Conservation (phyloP, 2,797 vertebrate genomes). For the Discoglossus pictus region DNA sequence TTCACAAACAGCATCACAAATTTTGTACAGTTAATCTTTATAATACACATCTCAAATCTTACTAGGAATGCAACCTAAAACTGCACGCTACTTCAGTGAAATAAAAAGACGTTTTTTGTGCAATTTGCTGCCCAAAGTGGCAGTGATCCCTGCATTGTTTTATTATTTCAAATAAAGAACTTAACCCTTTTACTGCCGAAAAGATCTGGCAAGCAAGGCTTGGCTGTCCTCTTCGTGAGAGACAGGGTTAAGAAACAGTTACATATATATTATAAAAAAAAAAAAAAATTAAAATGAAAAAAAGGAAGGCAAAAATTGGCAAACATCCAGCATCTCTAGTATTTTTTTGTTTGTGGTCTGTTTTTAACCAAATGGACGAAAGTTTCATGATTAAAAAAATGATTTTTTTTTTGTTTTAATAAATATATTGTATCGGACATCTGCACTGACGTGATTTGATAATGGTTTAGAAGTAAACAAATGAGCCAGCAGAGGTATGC, state of each 20-base stretch:
- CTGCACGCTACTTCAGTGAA: slow-evolving; percentile 64
- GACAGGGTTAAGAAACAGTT: slow-evolving; percentile 61
- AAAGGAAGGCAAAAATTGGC: slow-evolving; percentile 73
- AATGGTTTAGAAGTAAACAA: slow-evolving; percentile 66
- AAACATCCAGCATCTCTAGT: slow-evolving; percentile 73
- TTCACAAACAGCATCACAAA: slow-evolving; percentile 63
- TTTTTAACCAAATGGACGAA: slow-evolving; percentile 62
- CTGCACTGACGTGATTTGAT: slow-evolving; percentile 67
- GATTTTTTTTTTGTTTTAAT: slow-evolving; percentile 62
- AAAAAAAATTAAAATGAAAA: slow-evolving; percentile 60
- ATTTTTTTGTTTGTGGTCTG: slow-evolving; percentile 44
- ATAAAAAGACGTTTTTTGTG: slow-evolving; percentile 70
- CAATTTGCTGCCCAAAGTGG: slow-evolving; percentile 88
- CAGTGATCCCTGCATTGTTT: slow-evolving; percentile 85
- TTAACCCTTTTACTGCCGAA: slow-evolving; percentile 49
- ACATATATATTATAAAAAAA: slow-evolving; percentile 64
- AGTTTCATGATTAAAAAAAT: slow-evolving; percentile 72
- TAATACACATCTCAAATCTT: slow-evolving; percentile 67
- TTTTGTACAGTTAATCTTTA: slow-evolving; percentile 61
- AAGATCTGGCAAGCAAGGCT: slow-evolving; percentile 48
- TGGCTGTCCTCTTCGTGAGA: slow-evolving; percentile 44
- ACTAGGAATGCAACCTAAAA: slow-evolving; percentile 70
- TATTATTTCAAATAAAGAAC: slow-evolving; percentile 70
- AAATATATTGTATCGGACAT: slow-evolving; percentile 73
- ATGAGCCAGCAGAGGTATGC: slow-evolving; percentile 43